Percentiles rank a stretch among this genome's conserved stretches.
These are phyloP conservation scores for Megaceryle maxima DNA, from an alignment of 2,113 vertebrate species.

Conservation along the genomic window DNA sequence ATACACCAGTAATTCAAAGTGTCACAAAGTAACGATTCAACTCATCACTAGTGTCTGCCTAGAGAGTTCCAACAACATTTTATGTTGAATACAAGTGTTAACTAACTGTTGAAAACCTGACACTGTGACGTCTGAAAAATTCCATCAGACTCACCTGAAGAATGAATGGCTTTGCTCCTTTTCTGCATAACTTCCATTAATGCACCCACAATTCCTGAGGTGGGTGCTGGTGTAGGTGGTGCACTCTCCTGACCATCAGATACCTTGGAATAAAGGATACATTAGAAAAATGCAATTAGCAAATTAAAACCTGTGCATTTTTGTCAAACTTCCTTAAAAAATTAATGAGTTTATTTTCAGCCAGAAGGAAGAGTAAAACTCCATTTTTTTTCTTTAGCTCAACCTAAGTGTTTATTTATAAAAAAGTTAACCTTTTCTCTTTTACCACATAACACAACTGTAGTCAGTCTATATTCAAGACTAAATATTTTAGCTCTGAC, in stretches of 20 bases:
- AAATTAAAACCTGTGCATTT: neutral
- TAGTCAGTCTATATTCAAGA: neutral
- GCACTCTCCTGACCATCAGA: conserved; percentile 86
- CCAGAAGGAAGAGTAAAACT: neutral
- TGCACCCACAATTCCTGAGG: conserved; percentile 92
- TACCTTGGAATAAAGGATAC: conserved; percentile 76
- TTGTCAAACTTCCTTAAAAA: neutral
- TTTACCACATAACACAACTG: neutral
- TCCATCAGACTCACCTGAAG: conserved; percentile 82
- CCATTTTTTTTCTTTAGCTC: neutral
- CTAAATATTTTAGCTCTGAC: neutral
- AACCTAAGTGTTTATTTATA: neutral
- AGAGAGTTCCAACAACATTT: neutral
- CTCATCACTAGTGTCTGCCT: neutral
- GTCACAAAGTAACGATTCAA: neutral
- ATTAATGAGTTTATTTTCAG: neutral
- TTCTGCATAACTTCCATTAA: conserved; percentile 99
- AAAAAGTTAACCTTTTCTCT: neutral
- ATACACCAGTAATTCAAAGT: neutral
- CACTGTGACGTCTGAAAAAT: neutral
- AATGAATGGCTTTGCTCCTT: conserved; percentile 99
- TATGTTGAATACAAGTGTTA: rapidly evolving
- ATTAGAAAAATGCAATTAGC: neutral
- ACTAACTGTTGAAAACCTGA: neutral
- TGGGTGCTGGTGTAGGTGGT: conserved; percentile 81